phyloP scores from a whole-genome alignment of 2,888 invertebrate species.

The Tipula vernalis region DNA sequence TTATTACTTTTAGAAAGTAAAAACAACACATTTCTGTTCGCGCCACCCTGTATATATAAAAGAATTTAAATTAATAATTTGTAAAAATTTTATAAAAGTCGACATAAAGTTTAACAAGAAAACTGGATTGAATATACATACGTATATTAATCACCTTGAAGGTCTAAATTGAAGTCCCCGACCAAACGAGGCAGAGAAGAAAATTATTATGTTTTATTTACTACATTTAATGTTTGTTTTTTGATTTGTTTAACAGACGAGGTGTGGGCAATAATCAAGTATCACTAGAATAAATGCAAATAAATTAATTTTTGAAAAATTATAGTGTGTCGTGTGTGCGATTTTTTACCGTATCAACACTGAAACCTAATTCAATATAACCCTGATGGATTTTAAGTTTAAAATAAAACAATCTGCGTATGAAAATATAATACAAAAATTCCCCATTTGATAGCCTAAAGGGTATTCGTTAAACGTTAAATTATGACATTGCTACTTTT shows the following conservation, averaged over 20 bases:
- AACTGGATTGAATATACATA: not conserved
- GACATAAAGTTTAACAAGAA: not conserved
- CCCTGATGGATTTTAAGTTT: too few species aligned
- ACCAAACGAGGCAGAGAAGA: not conserved
- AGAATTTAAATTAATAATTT: not conserved
- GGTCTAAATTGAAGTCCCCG: not conserved
- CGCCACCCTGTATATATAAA: too few species aligned
- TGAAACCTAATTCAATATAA: too few species aligned
- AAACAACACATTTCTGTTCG: too few species aligned
- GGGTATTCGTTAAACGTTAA: too few species aligned
- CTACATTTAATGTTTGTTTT: not conserved
- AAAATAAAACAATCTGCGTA: too few species aligned
- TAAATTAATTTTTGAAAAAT: not conserved
- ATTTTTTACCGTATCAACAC: too few species aligned
- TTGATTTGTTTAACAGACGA: not conserved
- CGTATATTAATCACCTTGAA: not conserved
- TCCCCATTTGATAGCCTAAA: too few species aligned
- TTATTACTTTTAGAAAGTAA: too few species aligned
- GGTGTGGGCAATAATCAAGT: not conserved
- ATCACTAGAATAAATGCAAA: not conserved
- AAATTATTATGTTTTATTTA: not conserved
- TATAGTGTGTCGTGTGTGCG: too few species aligned
- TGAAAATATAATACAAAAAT: too few species aligned
- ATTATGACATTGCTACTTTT: too few species aligned
- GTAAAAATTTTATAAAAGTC: not conserved